Evolutionary conservation across 1,140 invertebrate species (phyloP).

Genomic region (Heliothis virescens): DNA sequence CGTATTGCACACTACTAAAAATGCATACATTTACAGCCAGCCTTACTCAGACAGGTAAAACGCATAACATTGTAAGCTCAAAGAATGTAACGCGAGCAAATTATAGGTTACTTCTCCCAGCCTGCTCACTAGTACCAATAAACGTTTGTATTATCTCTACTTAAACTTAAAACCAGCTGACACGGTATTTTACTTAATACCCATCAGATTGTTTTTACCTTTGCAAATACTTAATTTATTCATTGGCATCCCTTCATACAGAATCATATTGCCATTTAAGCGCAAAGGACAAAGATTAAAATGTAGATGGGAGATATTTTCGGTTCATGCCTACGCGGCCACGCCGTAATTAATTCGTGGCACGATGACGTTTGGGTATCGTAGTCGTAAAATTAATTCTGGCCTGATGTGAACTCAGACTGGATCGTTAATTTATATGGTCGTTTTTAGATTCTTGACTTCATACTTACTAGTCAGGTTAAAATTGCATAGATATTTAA

Average conservation of each 20-base stretch:
- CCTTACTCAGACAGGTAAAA: slow-evolving; percentile 6
- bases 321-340: slow-evolving; percentile 3
- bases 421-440: slow-evolving; percentile 19
- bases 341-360: slow-evolving; percentile 25
- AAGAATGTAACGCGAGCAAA: slow-evolving; percentile 21
- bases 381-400: slow-evolving; percentile 43
- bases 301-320: slow-evolving; percentile 34
- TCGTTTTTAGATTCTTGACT: slow-evolving; percentile 1
- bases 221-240: slow-evolving; percentile 38
- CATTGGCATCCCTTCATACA: slow-evolving; percentile 36
- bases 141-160: slow-evolving; percentile 12
- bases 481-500: slow-evolving; percentile 11
- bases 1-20: not conserved
- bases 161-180: slow-evolving; percentile 1
- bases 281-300: slow-evolving; percentile 44
- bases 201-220: slow-evolving; percentile 34
- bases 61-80: not conserved
- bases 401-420: not conserved
- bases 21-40: not conserved
- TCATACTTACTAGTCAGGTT: not conserved
- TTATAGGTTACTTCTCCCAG: slow-evolving; percentile 7
- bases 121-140: slow-evolving; percentile 20
- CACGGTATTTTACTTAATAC: slow-evolving; percentile 1
- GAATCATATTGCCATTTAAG: slow-evolving; percentile 38
- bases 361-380: slow-evolving; percentile 33